Evolutionary conservation across 2,888 invertebrate genomes (phyloP).

Genomic region (Drosophila monieri): DNA sequence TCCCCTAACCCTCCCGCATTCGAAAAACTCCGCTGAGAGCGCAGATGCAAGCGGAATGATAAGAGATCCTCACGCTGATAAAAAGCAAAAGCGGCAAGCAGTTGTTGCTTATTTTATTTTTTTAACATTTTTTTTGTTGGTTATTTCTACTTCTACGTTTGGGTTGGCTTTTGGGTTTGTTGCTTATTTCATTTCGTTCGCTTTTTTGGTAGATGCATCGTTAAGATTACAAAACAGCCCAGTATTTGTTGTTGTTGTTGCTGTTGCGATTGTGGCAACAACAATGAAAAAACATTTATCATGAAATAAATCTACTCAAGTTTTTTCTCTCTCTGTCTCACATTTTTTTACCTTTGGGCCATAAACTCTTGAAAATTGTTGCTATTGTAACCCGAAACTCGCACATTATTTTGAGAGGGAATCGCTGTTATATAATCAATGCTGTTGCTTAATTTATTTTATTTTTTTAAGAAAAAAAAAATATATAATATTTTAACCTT

Average conservation of each 20-base stretch:
- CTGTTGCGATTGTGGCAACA: slow-evolving; percentile 65
- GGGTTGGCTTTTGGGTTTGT: slow-evolving; percentile 11
- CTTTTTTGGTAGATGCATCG: slow-evolving; percentile 71
- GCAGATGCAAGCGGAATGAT: slow-evolving; percentile 70
- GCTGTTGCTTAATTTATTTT: slow-evolving; percentile 30
- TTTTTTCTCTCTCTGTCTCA: slow-evolving; percentile 41
- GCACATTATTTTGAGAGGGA: slow-evolving; percentile 43
- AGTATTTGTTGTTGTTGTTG: slow-evolving; percentile 46
- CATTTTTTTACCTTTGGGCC: slow-evolving; percentile 7
- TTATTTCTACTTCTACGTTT: slow-evolving; percentile 45
- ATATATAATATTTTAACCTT: slow-evolving; percentile 29
- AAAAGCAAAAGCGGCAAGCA: slow-evolving; percentile 42
- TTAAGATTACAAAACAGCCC: slow-evolving; percentile 68
- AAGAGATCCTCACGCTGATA: slow-evolving; percentile 78
- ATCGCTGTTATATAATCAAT: slow-evolving; percentile 54
- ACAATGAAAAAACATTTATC: slow-evolving; percentile 71
- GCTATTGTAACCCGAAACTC: slow-evolving; percentile 57
- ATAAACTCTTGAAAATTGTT: slow-evolving; percentile 29
- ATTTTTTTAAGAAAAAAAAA: not conserved
- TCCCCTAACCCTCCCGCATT: not conserved
- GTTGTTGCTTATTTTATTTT: slow-evolving; percentile 48
- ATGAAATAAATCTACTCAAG: slow-evolving; percentile 76
- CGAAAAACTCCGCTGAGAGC: slow-evolving; percentile 52
- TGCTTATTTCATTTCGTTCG: slow-evolving; percentile 74
- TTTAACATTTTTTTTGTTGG: slow-evolving; percentile 49